A percentile compares a stretch with the other conserved stretches of the same genome.
These are phyloP conservation scores for Aythya baeri DNA, from an alignment of 2,113 vertebrate genomes.

Conservation along the genomic window DNA sequence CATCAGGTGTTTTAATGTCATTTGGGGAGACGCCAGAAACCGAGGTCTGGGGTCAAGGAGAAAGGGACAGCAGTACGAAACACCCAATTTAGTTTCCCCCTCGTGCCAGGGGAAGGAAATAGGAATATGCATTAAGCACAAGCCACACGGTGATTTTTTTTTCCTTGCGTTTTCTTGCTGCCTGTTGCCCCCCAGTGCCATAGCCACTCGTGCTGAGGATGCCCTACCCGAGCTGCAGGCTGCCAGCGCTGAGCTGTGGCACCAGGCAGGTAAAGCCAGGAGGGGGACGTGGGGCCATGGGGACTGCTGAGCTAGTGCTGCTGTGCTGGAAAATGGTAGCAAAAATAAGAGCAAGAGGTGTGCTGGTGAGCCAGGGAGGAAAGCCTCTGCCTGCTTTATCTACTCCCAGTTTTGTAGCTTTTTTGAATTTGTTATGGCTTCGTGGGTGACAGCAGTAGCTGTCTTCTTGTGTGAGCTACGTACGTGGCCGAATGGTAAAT, in stretches of 20 bases:
- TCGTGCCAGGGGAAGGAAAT: not conserved
- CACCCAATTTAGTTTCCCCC: not conserved
- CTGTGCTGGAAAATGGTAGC: not conserved
- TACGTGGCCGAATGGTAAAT: constrained; percentile 22
- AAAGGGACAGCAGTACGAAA: constrained; percentile 42
- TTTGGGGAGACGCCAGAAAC: constrained; percentile 36
- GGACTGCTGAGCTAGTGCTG: not conserved
- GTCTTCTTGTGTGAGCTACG: not conserved
- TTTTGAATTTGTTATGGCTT: not conserved
- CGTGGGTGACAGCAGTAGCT: accelerated
- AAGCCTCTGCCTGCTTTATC: not conserved
- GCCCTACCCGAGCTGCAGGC: not conserved
- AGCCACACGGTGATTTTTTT: not conserved
- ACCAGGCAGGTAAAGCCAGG: not conserved
- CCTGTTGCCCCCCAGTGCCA: not conserved
- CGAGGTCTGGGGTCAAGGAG: constrained; percentile 70
- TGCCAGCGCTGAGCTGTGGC: not conserved
- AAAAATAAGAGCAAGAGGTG: not conserved
- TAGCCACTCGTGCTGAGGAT: accelerated
- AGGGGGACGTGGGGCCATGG: accelerated
- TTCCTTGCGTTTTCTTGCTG: not conserved
- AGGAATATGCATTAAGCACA: not conserved
- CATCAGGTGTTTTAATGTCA: constrained; percentile 71
- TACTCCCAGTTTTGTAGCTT: accelerated
- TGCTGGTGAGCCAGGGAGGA: not conserved